These are phyloP conservation scores for Odontocolon sp. DNA, from an alignment of 2,888 invertebrate species.

Conservation along the genomic window DNA sequence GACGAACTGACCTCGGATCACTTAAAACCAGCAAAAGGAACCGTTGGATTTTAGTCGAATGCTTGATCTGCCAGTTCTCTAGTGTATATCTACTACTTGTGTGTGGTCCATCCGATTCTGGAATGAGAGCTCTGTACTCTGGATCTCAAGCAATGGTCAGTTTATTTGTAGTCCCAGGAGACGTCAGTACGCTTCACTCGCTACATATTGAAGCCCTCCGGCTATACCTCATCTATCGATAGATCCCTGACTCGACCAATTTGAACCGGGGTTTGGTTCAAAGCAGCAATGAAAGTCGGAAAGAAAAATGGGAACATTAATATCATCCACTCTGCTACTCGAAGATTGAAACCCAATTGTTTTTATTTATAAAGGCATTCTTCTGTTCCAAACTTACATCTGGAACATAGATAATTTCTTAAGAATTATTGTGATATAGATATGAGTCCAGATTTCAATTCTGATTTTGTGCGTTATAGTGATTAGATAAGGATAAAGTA, in stretches of 20 bases:
- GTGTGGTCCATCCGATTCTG: constrained; percentile 19
- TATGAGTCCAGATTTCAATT: not conserved
- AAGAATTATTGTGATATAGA: too few relatives aligned
- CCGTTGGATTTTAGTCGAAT: not conserved
- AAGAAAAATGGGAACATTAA: not conserved
- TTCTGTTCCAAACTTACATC: not conserved
- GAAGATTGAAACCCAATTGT: too few relatives aligned
- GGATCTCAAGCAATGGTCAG: constrained; percentile 29
- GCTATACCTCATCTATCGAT: constrained; percentile 33
- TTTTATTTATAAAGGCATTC: too few relatives aligned
- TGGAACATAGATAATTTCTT: too few relatives aligned
- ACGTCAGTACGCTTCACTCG: constrained; percentile 20
- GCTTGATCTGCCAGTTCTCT: not conserved
- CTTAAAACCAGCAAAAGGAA: constrained; percentile 18
- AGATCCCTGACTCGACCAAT: constrained; percentile 9
- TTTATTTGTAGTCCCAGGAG: constrained; percentile 47
- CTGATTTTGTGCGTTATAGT: too few relatives aligned
- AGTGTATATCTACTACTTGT: constrained; percentile 10
- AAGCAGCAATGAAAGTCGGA: not conserved
- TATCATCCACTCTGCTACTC: too few relatives aligned
- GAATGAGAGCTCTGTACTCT: constrained; percentile 25
- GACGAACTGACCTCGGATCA: not conserved
- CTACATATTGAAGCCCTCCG: constrained; percentile 8
- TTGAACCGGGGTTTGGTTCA: not conserved
- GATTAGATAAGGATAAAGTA: too few relatives aligned